These are phyloP conservation scores for Sarcophaga caerulescens DNA, from an alignment of 2,888 invertebrate genomes.

Conservation along the genomic window DNA sequence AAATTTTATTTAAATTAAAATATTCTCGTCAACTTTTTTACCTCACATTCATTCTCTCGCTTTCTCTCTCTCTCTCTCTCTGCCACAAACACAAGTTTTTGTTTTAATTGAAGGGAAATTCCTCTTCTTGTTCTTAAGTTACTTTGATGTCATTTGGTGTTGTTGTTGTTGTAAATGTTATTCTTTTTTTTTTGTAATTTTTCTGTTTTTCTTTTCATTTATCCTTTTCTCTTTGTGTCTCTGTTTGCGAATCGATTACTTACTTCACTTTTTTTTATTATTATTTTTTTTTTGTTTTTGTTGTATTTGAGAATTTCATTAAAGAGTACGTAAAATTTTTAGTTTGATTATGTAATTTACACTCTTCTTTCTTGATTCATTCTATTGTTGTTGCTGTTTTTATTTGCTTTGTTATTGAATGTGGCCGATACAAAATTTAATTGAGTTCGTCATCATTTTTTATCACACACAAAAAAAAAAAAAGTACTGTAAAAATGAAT, in stretches of 20 bases:
- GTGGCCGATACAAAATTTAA: constrained; percentile 74
- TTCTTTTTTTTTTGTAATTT: not conserved
- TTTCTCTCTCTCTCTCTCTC: too few species aligned
- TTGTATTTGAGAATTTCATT: constrained; percentile 39
- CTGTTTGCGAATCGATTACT: constrained; percentile 58
- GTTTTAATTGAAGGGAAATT: too few species aligned
- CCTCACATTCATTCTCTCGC: not conserved
- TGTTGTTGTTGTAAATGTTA: constrained; percentile 24
- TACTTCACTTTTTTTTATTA: constrained; percentile 46
- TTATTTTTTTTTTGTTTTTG: constrained; percentile 15
- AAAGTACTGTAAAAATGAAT: constrained; percentile 23
- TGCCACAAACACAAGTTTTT: too few species aligned
- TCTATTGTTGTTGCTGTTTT: constrained; percentile 61
- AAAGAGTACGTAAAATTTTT: constrained; percentile 47
- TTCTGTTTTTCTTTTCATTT: not conserved
- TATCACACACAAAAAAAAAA: constrained; percentile 50
- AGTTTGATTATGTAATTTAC: constrained; percentile 62
- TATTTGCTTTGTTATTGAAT: constrained; percentile 70
- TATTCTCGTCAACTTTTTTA: not conserved
- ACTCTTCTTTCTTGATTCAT: constrained; percentile 32
- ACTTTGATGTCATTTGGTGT: constrained; percentile 55
- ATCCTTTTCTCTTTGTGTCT: not conserved
- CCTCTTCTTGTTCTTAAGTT: constrained; percentile 36
- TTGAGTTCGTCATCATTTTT: constrained; percentile 65
- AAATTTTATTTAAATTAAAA: too few species aligned